Conservation (phyloP, 2,888 invertebrate species). For the Phasia obesa region DNA sequence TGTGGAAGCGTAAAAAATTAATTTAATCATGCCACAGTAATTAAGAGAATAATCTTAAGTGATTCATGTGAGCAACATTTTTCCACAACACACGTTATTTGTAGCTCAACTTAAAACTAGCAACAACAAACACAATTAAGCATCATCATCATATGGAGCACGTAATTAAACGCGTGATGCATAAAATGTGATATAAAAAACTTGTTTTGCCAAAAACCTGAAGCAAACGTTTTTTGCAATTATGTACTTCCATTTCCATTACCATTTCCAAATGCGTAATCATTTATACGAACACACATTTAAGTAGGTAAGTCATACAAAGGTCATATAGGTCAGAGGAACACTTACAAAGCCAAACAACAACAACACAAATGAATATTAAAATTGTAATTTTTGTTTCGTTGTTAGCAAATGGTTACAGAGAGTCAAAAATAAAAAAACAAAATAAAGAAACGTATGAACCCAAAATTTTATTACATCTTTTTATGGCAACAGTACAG, state of each 20-base stretch:
- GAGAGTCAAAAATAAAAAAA: background rate
- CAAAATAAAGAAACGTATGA: no score
- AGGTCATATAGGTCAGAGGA: conserved; percentile 67
- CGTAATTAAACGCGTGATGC: conserved; percentile 81
- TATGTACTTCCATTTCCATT: no score
- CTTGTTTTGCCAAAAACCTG: conserved; percentile 24
- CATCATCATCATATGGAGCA: conserved; percentile 79
- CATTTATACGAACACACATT: conserved; percentile 18
- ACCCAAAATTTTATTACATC: conserved; percentile 47
- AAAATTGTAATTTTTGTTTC: conserved; percentile 52
- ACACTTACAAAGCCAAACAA: conserved; percentile 11
- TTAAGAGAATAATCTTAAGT: background rate
- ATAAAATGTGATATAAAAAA: conserved; percentile 74
- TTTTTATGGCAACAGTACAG: conserved; percentile 27
- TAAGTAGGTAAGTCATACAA: conserved; percentile 65
- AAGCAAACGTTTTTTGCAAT: conserved; percentile 24
- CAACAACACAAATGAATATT: conserved; percentile 42
- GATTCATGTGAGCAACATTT: background rate
- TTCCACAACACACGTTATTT: background rate
- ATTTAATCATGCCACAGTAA: background rate
- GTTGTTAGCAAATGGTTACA: conserved; percentile 32
- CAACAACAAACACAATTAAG: conserved; percentile 51
- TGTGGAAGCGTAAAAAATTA: background rate
- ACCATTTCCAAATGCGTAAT: conserved; percentile 27
- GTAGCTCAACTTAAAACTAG: background rate